Conservation (phyloP, 64 coral and sea anemone species). For the Porites australiensis region DNA sequence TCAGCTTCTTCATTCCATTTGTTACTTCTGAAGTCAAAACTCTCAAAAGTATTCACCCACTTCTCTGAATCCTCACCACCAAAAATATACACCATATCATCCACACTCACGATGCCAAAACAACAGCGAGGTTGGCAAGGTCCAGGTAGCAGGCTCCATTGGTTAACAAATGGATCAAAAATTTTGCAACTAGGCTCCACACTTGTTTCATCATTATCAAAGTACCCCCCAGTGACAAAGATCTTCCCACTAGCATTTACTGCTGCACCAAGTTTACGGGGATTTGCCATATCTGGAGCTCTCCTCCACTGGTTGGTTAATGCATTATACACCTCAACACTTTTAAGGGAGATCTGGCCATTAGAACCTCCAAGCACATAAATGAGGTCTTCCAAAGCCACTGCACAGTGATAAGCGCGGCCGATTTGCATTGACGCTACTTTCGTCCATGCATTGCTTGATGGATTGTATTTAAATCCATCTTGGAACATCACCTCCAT, state of each 20-base stretch:
- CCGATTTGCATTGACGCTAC: background rate
- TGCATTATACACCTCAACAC: slow-evolving; percentile 8
- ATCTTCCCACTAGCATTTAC: slow-evolving; percentile 5
- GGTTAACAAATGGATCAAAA: too few relatives aligned
- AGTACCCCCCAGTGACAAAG: background rate
- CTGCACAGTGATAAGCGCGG: slow-evolving; percentile 25
- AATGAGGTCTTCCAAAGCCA: background rate
- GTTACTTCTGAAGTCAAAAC: too few relatives aligned
- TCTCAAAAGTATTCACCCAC: too few relatives aligned
- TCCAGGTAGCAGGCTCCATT: too few relatives aligned
- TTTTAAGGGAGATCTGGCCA: background rate
- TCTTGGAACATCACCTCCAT: background rate
- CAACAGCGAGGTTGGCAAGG: too few relatives aligned
- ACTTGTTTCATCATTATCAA: too few relatives aligned
- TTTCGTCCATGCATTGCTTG: background rate
- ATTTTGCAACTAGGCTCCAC: too few relatives aligned
- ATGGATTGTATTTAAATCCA: background rate
- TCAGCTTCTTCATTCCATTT: too few relatives aligned
- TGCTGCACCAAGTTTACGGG: background rate
- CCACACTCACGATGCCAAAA: too few relatives aligned
- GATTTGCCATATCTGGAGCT: background rate
- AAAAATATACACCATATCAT: too few relatives aligned
- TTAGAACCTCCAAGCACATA: slow-evolving; percentile 19
- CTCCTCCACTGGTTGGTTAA: background rate
- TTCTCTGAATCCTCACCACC: too few relatives aligned